Evolutionary conservation across 2,888 invertebrate species (phyloP).

Genomic region (Diplazon laetatorius): DNA sequence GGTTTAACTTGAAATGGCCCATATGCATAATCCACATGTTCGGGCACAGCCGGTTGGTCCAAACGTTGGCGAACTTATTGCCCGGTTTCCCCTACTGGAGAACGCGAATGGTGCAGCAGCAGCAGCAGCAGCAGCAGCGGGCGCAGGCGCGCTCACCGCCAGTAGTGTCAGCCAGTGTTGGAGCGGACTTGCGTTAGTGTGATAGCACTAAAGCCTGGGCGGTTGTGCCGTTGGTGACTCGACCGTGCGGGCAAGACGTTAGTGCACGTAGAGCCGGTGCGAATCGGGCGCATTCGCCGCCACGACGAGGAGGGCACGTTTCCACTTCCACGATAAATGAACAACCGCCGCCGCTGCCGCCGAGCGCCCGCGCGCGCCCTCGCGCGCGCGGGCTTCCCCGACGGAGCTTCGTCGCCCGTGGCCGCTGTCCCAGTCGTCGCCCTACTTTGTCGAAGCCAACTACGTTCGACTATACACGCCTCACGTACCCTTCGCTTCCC

Average conservation of each 20-base stretch:
- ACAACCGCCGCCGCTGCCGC: too few relatives aligned
- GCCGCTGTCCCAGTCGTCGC: constrained; percentile 82
- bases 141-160: background rate
- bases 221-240: constrained; percentile 21
- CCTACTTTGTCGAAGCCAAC: constrained; percentile 81
- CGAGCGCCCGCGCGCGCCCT: too few relatives aligned
- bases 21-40: background rate
- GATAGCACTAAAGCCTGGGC: too few relatives aligned
- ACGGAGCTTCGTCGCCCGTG: constrained; percentile 79
- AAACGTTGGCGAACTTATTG: constrained; percentile 38
- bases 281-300: constrained; percentile 14
- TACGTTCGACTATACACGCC: constrained; percentile 74
- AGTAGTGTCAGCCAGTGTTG: background rate
- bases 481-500: constrained; percentile 26
- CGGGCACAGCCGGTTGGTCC: background rate
- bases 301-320: constrained; percentile 71
- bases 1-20: background rate
- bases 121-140: background rate
- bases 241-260: constrained; percentile 5
- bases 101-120: constrained; percentile 66
- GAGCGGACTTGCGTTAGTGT: background rate
- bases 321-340: constrained; percentile 74
- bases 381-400: constrained; percentile 73
- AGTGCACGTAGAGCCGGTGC: constrained; percentile 40
- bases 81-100: constrained; percentile 75